These are phyloP conservation scores for Glossophaga mutica DNA, from an alignment of 2,797 vertebrate genomes.

Conservation along the genomic window DNA sequence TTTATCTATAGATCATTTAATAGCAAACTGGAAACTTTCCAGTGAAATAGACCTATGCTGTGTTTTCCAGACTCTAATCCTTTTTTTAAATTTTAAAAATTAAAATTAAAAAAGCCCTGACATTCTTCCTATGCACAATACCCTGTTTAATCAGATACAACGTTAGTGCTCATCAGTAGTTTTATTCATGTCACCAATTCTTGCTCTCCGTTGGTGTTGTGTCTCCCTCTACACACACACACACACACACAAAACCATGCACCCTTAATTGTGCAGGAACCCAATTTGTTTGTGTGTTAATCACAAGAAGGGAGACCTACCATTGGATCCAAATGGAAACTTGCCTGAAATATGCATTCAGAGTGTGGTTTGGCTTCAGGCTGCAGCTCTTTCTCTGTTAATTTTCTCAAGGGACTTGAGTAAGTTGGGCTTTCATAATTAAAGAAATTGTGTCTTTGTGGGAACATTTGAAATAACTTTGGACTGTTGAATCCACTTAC, in stretches of 20 bases:
- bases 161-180: not conserved
- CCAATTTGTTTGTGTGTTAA: not conserved
- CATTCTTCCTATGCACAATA: not conserved
- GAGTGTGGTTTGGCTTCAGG: not conserved
- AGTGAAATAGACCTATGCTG: not conserved
- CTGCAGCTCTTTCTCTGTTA: not conserved
- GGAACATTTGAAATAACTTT: slow-evolving; percentile 51
- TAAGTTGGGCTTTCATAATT: slow-evolving; percentile 47
- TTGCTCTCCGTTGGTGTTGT: not conserved
- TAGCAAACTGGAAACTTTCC: not conserved
- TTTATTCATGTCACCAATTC: not conserved
- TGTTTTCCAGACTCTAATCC: not conserved
- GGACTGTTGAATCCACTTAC: not conserved
- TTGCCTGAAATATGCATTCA: not conserved
- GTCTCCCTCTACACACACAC: not conserved
- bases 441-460: slow-evolving; percentile 40
- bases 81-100: not conserved
- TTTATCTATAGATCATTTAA: not conserved
- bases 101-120: not conserved
- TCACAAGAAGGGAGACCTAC: not conserved
- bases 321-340: slow-evolving; percentile 28
- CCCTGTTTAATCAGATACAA: not conserved
- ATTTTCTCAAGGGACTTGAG: slow-evolving; percentile 30
- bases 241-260: not conserved
- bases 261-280: not conserved